Conservation (phyloP, 2,797 vertebrate species). For the Xenops minutus region DNA sequence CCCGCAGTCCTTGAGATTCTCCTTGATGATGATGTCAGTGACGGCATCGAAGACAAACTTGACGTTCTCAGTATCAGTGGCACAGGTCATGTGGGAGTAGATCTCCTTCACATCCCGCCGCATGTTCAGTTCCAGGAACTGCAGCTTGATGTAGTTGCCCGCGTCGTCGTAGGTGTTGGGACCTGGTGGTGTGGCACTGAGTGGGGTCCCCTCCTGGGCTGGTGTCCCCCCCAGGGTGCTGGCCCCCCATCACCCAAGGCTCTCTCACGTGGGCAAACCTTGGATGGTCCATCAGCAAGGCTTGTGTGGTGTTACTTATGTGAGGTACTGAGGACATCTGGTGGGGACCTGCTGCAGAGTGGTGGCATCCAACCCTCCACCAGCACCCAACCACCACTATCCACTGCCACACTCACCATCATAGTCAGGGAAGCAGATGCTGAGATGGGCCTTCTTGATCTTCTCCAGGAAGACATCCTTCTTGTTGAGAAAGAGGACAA, state of each 20-base stretch:
- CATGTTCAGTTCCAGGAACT: constrained; percentile 96
- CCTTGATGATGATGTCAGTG: constrained; percentile 99
- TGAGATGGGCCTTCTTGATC: constrained; percentile 97
- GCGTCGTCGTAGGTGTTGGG: constrained; percentile 96
- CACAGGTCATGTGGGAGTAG: constrained; percentile 99
- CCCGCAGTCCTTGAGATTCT: constrained; percentile 97
- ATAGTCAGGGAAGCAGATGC: constrained; percentile 98
- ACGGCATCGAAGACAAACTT: constrained; percentile 98
- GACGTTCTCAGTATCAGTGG: constrained; percentile 98
- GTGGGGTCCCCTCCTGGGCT: background rate
- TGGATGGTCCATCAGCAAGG: too few relatives aligned
- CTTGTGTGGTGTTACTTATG: rapidly evolving
- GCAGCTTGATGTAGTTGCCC: constrained; percentile 94
- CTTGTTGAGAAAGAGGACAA: constrained; percentile 99
- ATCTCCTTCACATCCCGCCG: constrained; percentile 92
- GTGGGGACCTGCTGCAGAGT: background rate
- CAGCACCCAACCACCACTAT: background rate
- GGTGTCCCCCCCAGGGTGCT: background rate
- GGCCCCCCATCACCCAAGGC: rapidly evolving
- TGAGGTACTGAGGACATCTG: constrained; percentile 33
- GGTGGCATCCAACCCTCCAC: background rate
- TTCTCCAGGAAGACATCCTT: constrained; percentile 96
- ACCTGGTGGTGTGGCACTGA: constrained; percentile 71
- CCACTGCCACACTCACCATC: constrained; percentile 80
- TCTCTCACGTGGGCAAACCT: background rate